Evolutionary conservation across 2,113 vertebrate species (phyloP), one percentile per base, ranked within the genome.

Genomic region (Caretta caretta): DNA sequence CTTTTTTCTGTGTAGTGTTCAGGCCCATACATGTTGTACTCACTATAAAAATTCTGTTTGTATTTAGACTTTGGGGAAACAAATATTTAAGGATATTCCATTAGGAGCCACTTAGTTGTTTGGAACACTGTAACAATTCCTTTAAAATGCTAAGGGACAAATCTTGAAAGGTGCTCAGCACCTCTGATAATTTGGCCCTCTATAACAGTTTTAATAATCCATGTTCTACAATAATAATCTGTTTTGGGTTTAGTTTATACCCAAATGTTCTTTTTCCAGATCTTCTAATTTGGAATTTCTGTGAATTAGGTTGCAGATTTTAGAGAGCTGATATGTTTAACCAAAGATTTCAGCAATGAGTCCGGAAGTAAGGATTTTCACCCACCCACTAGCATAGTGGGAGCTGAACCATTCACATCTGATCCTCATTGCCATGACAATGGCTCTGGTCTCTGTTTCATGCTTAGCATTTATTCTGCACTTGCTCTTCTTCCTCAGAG

Each of bases 351-450:
- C 29, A 6, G 82, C 13, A 25, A 92, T 24, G 8, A 83, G 48
- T 87, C 90, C 93, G 88, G 90, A 62, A 83, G 65, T 53, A 86
- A 38, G 46, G n/a, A 80, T 92, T 96, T 93, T 96, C 87, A 86
- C 59, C 51, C 87, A 54, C 62, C 83, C 84, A 31, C 46, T 42
- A 88, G 53, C 89, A 91, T 81, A 95, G 20, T 80, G 1, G 51
- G 50, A 86, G 10, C 57, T 79, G 22, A 81, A 90, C 57, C 80
- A 88, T 76, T 92, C 53, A 25, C 22, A 85, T 93, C 51, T 88
- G 42, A 89, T 91, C 93, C 35, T 80, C 75, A 84, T 98, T 95
- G 83, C 97, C 86, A 96, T 97, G 97, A 95, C 93, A 96, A 97
- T 97, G 86, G 62, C 38, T 80, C 90, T 88, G 62, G 50, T 90